Base-by-base conservation (phyloP, 2,888 invertebrate species). In the Erebia aethiops region DNA sequence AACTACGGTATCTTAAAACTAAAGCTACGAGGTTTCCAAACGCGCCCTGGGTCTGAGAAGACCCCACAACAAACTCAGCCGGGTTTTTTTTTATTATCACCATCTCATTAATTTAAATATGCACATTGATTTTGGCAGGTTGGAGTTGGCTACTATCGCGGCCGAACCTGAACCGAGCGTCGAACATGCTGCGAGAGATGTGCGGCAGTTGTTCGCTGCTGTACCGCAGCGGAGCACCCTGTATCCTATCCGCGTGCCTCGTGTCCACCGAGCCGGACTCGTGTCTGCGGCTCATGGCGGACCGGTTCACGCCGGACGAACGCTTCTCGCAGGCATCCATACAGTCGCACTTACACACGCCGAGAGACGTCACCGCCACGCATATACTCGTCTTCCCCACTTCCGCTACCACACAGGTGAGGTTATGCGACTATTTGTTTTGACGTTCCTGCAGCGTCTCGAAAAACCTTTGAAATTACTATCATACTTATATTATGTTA, bases 351-450 rank as follows among this genome's bases (percentile, higher is more conserved):
- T 94, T 99, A 81, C 97, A 98, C 80, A 99, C 99, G 73, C 99
- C 99, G 8, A 96, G 98, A 76, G 99, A 99, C 92, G 98, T 98
- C 75, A 97, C 98, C 71, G 98, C 98, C 87, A 99, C 99, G 72
- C 99, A 99, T 87, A 99, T 99, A 79, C 95, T 99, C 79, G 99
- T 99, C 79, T 99, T 99, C 93, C 99, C 99, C 65, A 99, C 99
- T 56, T 99, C 98, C 73, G 98, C 98, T 58, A 98, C 98, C 71
- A 98, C 98, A 72, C 98, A 98, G 95, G 97, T 97, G 69, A 26
- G 61, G 52, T 46, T 46, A 13, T 11, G 4, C 46, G 7, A 35
- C 7, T 7, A 35, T 21, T 21, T 21, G 21, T 21, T 21, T 21
- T 1, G 21, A 2, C 21, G 21, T 21, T 21, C n/a, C n/a, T n/a